Conservation (phyloP, 1,140 invertebrate genomes). For the Sitophilus oryzae region DNA sequence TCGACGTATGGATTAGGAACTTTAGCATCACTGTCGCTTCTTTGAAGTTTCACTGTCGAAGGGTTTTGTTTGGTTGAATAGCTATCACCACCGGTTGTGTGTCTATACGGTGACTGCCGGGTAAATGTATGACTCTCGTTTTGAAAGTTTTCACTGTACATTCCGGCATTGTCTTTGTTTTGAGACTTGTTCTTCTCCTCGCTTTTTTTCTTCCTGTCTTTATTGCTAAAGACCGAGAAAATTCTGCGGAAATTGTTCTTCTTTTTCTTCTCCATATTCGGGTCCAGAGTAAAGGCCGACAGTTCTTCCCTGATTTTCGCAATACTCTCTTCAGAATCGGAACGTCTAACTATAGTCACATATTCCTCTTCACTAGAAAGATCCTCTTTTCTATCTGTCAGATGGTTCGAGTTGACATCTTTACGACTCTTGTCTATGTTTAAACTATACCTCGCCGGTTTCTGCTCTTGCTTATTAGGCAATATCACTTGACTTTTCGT, state of each 20-base stretch:
- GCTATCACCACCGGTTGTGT: slow-evolving; percentile 26
- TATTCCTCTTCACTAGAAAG: slow-evolving; percentile 25
- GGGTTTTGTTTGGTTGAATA: background rate
- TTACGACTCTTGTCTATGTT: slow-evolving; percentile 20
- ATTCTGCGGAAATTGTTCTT: slow-evolving; percentile 36
- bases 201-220: slow-evolving; percentile 38
- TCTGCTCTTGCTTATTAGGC: slow-evolving; percentile 7
- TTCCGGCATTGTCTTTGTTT: slow-evolving; percentile 25
- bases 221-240: slow-evolving; percentile 35
- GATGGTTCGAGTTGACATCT: slow-evolving; percentile 29
- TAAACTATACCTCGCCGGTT: slow-evolving; percentile 6
- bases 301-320: slow-evolving; percentile 33
- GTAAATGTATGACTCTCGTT: slow-evolving; percentile 36
- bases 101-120: slow-evolving; percentile 30
- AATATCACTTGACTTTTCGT: slow-evolving; percentile 22
- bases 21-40: slow-evolving; percentile 11
- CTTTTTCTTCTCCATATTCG: slow-evolving; percentile 32
- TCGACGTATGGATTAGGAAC: slow-evolving; percentile 1
- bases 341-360: slow-evolving; percentile 27
- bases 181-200: slow-evolving; percentile 27
- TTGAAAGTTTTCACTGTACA: slow-evolving; percentile 34
- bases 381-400: slow-evolving; percentile 10
- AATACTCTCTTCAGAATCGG: slow-evolving; percentile 37
- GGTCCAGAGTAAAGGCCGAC: slow-evolving; percentile 36
- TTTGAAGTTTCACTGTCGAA: slow-evolving; percentile 7